Evolutionary conservation across 2,797 vertebrate genomes (phyloP).

Genomic region (Hydrocynus forskahlii): DNA sequence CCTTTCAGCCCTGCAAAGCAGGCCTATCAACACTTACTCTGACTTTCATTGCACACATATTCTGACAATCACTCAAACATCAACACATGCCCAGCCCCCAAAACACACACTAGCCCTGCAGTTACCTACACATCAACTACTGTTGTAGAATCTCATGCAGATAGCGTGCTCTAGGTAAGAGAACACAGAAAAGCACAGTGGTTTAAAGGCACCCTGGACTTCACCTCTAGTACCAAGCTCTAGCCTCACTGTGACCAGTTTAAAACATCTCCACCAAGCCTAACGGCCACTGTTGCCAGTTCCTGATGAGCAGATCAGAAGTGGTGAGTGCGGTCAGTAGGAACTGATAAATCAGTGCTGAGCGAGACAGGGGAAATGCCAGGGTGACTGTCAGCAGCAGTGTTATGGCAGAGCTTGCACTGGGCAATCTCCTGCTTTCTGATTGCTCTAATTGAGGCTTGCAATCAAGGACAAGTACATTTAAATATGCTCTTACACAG

Average conservation of each 20-base stretch:
- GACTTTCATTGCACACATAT: conserved; percentile 53
- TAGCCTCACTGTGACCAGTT: background rate
- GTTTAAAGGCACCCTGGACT: background rate
- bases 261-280: background rate
- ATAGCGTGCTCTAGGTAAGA: background rate
- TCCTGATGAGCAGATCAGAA: background rate
- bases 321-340: background rate
- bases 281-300: background rate
- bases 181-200: background rate
- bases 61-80: conserved; percentile 22
- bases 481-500: background rate
- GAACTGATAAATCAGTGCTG: conserved; percentile 19
- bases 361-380: background rate
- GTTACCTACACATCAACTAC: background rate
- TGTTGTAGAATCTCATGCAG: background rate
- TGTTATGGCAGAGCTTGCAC: background rate
- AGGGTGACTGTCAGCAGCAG: background rate
- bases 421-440: background rate
- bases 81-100: conserved; percentile 13
- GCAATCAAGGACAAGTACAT: conserved; percentile 24
- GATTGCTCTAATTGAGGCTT: conserved; percentile 19
- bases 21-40: conserved; percentile 56
- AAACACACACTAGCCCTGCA: conserved; percentile 19
- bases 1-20: background rate
- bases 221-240: too few relatives aligned